phyloP scores from a whole-genome alignment of 37 sponge, comb jelly and placozoan genomes.

The Petrosia ficiformis region DNA sequence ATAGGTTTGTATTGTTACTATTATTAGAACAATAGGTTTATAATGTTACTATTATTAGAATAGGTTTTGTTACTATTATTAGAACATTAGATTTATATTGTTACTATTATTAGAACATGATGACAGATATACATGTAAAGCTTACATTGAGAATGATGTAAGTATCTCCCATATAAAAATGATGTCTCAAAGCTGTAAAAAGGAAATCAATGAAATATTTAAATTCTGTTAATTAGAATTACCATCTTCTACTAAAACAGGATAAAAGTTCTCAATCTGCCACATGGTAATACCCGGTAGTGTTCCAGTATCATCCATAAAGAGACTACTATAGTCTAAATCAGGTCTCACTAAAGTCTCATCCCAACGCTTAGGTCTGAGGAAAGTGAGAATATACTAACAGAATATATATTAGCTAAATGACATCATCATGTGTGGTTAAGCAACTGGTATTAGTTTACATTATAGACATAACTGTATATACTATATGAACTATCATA shows the following conservation, averaged over 20 bases:
- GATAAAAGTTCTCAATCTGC: constrained; percentile 95
- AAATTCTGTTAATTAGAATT: background rate
- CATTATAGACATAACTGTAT: too few relatives aligned
- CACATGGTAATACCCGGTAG: constrained; percentile 83
- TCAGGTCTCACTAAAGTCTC: constrained; percentile 75
- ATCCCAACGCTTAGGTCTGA: constrained; percentile 62
- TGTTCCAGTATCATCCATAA: constrained; percentile 71
- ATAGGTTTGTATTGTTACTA: too few relatives aligned
- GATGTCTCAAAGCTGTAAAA: constrained; percentile 61
- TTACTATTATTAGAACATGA: too few relatives aligned
- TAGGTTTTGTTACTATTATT: too few relatives aligned
- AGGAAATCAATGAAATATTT: background rate
- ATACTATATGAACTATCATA: background rate
- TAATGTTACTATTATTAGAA: too few relatives aligned
- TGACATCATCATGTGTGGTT: too few relatives aligned
- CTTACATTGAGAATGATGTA: constrained; percentile 86
- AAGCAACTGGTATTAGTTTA: too few relatives aligned
- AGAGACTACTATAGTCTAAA: constrained; percentile 84
- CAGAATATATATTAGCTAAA: background rate
- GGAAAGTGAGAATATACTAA: background rate
- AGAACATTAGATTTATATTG: too few relatives aligned
- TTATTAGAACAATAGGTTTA: too few relatives aligned
- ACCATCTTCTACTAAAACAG: constrained; percentile 84
- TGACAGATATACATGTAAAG: background rate
- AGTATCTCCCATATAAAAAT: constrained; percentile 85